A percentile compares a stretch with the other conserved stretches of the same genome.
Conservation (phyloP, 2,888 invertebrate genomes). For the Drosophila niveifrons region DNA sequence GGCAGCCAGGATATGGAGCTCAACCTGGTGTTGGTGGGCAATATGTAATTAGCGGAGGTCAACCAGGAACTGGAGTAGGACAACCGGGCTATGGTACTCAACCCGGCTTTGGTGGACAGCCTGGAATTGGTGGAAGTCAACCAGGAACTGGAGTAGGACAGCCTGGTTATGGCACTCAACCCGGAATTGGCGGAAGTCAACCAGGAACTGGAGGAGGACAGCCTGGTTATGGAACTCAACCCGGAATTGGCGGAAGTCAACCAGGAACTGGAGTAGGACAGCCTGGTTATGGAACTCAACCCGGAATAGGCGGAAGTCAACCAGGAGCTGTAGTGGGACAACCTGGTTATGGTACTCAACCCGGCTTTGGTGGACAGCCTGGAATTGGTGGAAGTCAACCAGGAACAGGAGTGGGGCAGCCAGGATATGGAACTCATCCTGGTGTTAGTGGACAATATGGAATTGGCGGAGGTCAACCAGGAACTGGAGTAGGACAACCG, state of each 20-base stretch:
- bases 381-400: slow-evolving; percentile 16
- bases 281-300: slow-evolving; percentile 12
- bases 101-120: slow-evolving; percentile 15
- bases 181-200: slow-evolving; percentile 25
- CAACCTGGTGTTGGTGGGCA: background rate
- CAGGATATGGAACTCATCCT: slow-evolving; percentile 26
- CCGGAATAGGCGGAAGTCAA: slow-evolving; percentile 8
- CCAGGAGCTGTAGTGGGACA: slow-evolving; percentile 5
- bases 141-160: background rate
- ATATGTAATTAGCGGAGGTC: slow-evolving; percentile 19
- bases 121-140: slow-evolving; percentile 8
- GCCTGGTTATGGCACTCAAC: background rate
- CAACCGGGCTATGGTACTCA: slow-evolving; percentile 19
- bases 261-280: slow-evolving; percentile 12
- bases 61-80: slow-evolving; percentile 10
- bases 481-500: slow-evolving; percentile 17
- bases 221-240: slow-evolving; percentile 20
- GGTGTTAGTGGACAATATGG: slow-evolving; percentile 19
- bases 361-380: slow-evolving; percentile 9
- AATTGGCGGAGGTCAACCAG: background rate
- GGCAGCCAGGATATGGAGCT: background rate
- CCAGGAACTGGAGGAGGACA: slow-evolving; percentile 25
- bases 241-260: slow-evolving; percentile 27
- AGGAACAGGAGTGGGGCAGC: background rate
- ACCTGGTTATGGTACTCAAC: background rate